Percentiles rank a stretch among this genome's conserved stretches.
These are phyloP conservation scores for Andrena fulva DNA, from an alignment of 2,888 invertebrate species.

Conservation along the genomic window DNA sequence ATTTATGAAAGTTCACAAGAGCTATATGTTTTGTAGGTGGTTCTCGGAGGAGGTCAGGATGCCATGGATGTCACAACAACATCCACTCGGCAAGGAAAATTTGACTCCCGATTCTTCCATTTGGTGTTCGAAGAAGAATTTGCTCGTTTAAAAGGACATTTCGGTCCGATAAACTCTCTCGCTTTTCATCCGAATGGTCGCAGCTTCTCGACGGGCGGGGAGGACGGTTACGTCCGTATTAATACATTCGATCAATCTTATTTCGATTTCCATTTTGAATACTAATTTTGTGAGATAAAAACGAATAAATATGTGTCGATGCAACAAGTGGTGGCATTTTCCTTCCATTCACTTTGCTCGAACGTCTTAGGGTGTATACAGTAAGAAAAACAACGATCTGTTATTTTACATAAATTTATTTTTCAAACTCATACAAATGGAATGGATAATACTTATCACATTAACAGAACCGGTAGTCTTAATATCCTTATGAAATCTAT, in stretches of 20 bases:
- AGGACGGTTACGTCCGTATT: slow-evolving; percentile 98
- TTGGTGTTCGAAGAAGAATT: slow-evolving; percentile 92
- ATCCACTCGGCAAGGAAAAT: slow-evolving; percentile 97
- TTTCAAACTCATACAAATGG: slow-evolving; percentile 20
- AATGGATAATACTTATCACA: slow-evolving; percentile 12
- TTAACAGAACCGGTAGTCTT: not conserved
- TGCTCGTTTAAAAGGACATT: slow-evolving; percentile 98
- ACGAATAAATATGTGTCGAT: slow-evolving; percentile 38
- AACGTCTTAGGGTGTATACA: not conserved
- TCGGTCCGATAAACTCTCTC: slow-evolving; percentile 99
- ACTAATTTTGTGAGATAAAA: slow-evolving; percentile 82
- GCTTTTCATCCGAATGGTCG: slow-evolving; percentile 99
- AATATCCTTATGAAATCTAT: slow-evolving; percentile 13
- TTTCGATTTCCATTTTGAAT: slow-evolving; percentile 98
- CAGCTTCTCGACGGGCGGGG: slow-evolving; percentile 98
- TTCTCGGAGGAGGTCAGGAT: slow-evolving; percentile 99
- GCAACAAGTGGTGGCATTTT: slow-evolving; percentile 17
- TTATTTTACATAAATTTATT: slow-evolving; percentile 34
- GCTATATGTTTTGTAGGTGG: slow-evolving; percentile 86
- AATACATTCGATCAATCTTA: slow-evolving; percentile 98
- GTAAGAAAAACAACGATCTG: slow-evolving; percentile 2
- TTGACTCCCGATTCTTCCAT: slow-evolving; percentile 94
- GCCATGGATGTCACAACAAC: slow-evolving; percentile 99
- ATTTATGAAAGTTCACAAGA: slow-evolving; percentile 12
- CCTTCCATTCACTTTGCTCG: not conserved